A percentile compares a stretch with the other conserved stretches of the same genome.
Conservation (phyloP, 2,113 vertebrate genomes). For the Calyptomena viridis region DNA sequence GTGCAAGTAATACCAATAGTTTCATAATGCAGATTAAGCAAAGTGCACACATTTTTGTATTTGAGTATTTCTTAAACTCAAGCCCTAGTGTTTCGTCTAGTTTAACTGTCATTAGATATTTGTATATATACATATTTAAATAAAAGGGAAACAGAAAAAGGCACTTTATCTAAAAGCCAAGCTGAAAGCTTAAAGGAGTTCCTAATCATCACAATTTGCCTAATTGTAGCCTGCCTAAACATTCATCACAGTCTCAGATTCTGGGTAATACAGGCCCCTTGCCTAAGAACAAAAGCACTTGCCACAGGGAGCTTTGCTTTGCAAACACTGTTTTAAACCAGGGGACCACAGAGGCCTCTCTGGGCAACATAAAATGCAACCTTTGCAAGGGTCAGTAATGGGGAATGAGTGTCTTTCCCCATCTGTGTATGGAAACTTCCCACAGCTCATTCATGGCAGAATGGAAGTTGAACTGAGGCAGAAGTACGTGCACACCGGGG, state of each 20-base stretch:
- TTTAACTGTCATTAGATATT: slow-evolving; percentile 7
- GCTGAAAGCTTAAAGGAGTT: background rate
- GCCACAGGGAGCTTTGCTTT: background rate
- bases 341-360: background rate
- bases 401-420: background rate
- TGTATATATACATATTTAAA: background rate
- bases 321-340: background rate
- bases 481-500: background rate
- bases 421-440: background rate
- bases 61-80: background rate
- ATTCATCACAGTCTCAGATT: background rate
- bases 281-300: background rate
- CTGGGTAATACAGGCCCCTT: background rate
- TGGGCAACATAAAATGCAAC: background rate
- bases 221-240: background rate
- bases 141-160: background rate
- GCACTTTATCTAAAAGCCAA: slow-evolving; percentile 11
- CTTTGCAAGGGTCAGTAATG: background rate
- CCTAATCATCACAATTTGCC: background rate
- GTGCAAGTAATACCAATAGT: background rate
- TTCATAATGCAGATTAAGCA: background rate
- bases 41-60: background rate
- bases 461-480: background rate
- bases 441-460: background rate
- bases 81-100: background rate